Conservation (phyloP, 2,888 invertebrate genomes). For the Drosophila fulvimacula region DNA sequence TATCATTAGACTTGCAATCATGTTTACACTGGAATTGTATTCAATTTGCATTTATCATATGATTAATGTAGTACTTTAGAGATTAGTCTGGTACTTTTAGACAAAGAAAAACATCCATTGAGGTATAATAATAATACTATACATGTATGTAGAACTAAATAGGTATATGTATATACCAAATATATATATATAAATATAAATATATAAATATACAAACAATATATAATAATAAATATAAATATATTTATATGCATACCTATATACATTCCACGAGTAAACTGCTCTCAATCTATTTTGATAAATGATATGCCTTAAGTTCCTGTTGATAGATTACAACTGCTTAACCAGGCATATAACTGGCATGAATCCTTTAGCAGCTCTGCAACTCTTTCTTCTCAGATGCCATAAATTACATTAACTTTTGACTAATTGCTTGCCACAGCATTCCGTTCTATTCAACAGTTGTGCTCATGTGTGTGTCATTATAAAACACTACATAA, state of each 20-base stretch:
- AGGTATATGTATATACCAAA: no score
- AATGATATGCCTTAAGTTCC: neutral
- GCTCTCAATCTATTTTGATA: neutral
- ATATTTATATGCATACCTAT: neutral
- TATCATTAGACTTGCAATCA: neutral
- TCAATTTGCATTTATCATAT: neutral
- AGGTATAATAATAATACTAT: neutral
- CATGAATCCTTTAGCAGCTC: neutral
- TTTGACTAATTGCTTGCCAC: constrained; percentile 71
- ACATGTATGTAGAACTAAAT: no score
- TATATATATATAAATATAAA: no score
- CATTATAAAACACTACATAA: constrained; percentile 56
- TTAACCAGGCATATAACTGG: neutral
- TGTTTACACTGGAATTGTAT: neutral
- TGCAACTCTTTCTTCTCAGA: neutral
- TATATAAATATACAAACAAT: no score
- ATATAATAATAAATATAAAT: no score
- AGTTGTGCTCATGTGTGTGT: constrained; percentile 24
- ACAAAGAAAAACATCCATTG: neutral
- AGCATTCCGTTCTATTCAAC: constrained; percentile 27
- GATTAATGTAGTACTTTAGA: neutral
- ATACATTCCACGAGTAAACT: no score
- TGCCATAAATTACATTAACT: constrained; percentile 39
- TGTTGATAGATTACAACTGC: constrained; percentile 5
- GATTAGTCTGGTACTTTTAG: neutral